Conservation (phyloP, 92 coral and sea anemone species). For the Epizoanthus illoricatus region DNA sequence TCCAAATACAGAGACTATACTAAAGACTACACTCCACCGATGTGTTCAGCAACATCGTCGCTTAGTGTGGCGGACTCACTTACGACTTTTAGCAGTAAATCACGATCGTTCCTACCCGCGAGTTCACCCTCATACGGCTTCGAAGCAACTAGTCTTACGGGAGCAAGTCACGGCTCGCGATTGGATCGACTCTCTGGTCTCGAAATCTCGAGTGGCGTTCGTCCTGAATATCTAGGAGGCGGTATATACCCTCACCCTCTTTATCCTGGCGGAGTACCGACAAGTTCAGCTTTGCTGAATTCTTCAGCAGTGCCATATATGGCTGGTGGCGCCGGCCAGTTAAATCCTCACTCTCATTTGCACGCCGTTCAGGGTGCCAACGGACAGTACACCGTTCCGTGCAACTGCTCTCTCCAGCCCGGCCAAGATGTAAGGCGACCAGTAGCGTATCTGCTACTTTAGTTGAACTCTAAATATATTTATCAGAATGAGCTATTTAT, state of each 20-base stretch:
- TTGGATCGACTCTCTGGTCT: constrained; percentile 71
- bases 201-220: constrained; percentile 82
- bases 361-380: constrained; percentile 89
- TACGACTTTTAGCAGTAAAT: constrained; percentile 60
- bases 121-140: constrained; percentile 66
- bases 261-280: constrained; percentile 73
- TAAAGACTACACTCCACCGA: constrained; percentile 49
- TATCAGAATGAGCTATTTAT: constrained; percentile 66
- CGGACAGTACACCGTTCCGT: constrained; percentile 95
- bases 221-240: constrained; percentile 85
- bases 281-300: constrained; percentile 72
- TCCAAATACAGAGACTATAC: constrained; percentile 64
- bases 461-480: constrained; percentile 64
- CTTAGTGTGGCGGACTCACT: constrained; percentile 76
- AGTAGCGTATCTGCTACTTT: constrained; percentile 92
- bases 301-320: constrained; percentile 73
- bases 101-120: constrained; percentile 87
- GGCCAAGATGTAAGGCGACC: constrained; percentile 90
- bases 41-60: constrained; percentile 71
- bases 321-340: constrained; percentile 64
- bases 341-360: constrained; percentile 81
- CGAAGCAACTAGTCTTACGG: constrained; percentile 61
- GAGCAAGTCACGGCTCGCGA: constrained; percentile 68
- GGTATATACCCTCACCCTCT: constrained; percentile 79
- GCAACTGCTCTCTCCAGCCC: constrained; percentile 94